Percentiles rank a stretch among this genome's conserved stretches.
Conservation (phyloP, 2,113 vertebrate species). For the Sigmodon hispidus region DNA sequence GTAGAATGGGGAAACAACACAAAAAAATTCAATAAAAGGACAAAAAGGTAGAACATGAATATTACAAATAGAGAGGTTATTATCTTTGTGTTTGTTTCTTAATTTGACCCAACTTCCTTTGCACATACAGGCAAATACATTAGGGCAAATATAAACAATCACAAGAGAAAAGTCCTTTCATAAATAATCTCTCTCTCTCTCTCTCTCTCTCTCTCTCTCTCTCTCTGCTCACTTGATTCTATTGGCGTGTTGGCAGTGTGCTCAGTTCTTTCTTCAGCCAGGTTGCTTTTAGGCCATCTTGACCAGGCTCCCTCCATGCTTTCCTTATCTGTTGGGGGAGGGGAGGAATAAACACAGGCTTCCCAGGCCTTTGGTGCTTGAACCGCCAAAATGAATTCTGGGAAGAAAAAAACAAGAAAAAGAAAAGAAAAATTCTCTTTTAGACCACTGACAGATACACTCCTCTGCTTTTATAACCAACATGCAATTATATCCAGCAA, state of each 20-base stretch:
- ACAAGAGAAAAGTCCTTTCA: background rate
- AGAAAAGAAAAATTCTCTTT: slow-evolving; percentile 31
- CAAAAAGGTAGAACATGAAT: background rate
- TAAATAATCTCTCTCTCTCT: background rate
- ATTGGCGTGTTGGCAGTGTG: background rate
- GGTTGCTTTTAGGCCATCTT: background rate
- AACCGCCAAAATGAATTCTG: background rate
- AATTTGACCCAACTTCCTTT: slow-evolving; percentile 32
- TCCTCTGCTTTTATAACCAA: background rate
- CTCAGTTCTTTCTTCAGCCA: background rate
- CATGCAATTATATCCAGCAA: background rate
- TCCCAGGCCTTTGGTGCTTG: background rate
- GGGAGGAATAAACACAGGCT: background rate
- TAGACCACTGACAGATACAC: background rate
- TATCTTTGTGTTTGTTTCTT: slow-evolving; percentile 23
- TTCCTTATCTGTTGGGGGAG: background rate
- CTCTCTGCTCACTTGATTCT: background rate
- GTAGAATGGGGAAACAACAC: background rate
- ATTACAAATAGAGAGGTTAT: slow-evolving; percentile 17
- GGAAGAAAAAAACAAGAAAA: background rate
- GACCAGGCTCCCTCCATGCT: background rate
- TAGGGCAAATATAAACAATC: background rate
- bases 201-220: background rate
- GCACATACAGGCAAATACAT: background rate
- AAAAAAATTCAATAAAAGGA: background rate